Evolutionary conservation across 2,113 vertebrate species (phyloP), one percentile per base, ranked within the genome.

Genomic region (Hydrochoerus hydrochaeris): DNA sequence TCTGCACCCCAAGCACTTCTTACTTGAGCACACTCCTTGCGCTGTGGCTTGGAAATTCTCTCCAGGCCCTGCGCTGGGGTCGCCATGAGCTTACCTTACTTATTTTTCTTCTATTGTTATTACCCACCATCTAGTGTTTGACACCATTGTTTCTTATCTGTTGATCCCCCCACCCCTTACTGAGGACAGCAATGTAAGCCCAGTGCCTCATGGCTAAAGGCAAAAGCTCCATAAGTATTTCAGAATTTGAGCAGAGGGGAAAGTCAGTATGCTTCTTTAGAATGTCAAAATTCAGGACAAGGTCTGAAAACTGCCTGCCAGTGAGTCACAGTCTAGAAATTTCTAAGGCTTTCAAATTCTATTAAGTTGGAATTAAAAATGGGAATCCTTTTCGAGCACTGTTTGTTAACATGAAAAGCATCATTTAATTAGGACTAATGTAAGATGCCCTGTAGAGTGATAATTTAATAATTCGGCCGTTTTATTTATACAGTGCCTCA

Each of bases 371-470:
- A 94, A 96, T 94, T 93, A 58, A 92, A 97, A 92, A 88, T 20
- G 62, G 69, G 80, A 96, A 92, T 92, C 86, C 73, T 90, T 85
- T 95, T 32, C 17, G 35, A 95, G 85, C 38, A 57, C 95, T 98
- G 96, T 97, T 98, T 98, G 97, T 97, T 97, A 95, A 96, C 94
- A 97, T 96, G 96, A 97, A 98, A 97, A 97, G 83, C 90, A 85
- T 95, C 96, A 97, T 88, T 98, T 97, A 98, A 98, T 98, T 98
- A 97, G 95, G 90, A 97, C 96, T 97, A 98, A 97, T 97, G 95
- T 85, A 97, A 97, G 97, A 97, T 96, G 96, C 97, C 95, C 97
- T 95, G 95, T 94, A 95, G 97, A 97, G 95, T 91, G 97, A 97
- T 98, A 97, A 98, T 98, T 98, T 98, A 98, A 97, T 98, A 98